Base-by-base conservation (phyloP, 2,888 invertebrate genomes). In the Ecliptopera silaceata region DNA sequence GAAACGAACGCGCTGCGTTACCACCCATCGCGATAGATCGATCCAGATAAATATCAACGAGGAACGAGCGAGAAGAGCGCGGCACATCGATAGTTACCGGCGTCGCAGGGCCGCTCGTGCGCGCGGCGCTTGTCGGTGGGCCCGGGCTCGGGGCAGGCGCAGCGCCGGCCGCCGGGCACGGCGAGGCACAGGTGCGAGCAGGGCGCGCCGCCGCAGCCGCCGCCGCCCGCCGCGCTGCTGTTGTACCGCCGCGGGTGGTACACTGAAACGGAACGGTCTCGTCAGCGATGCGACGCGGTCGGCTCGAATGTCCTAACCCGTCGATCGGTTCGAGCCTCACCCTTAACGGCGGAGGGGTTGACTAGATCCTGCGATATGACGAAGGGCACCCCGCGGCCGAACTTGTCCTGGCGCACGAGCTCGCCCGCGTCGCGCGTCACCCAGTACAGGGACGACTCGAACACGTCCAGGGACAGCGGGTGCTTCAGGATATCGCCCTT, bases 111-210 rank as follows among this genome's bases (percentile, higher is more conserved):
- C 10, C 94, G 93, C 69, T 96, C 95, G 44, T 92, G 92, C 63
- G 94, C 92, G 64, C 86, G 83, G 63, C 92, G 91, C 70, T 93
- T 93, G 62, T 92, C 91, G 69, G 80, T 79, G 66, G 71, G 74
- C 59, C 88, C 89, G 34, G 90, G 91, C 88, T 96, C 99, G 66
- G 99, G 99, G 82, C 99, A 99, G 10, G 96, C 94, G 82, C 99
- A 99, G 56, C 96, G 94, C 69, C 95, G 94, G 0, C 98, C 98
- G 39, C 94, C 95, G 0, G 99, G 99, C 61, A 98, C 95, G 10
- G 96, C 91, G 41, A 99, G 93, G 84, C 99, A 99, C 63, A 99
- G 92, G 91, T 99, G 99, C 46, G 97, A 96, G 88, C 99, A 99
- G 15, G 93, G 92, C 47, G 94, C 93, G 52, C 73, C 54, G 83